Evolutionary conservation across 2,113 vertebrate species (phyloP).

Genomic region (Pygoscelis antarcticus): DNA sequence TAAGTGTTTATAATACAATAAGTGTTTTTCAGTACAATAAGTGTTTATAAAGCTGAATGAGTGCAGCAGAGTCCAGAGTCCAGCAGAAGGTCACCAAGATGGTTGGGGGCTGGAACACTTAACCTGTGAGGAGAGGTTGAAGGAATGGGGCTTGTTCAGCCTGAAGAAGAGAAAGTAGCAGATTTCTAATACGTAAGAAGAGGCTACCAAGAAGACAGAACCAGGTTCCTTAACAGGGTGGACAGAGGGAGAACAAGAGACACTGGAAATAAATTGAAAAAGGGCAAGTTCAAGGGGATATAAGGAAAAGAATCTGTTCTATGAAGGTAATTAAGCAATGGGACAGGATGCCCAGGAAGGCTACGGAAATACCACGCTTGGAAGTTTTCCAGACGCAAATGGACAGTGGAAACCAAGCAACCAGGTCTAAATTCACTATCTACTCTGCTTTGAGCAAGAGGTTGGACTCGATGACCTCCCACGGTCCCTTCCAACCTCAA

Average conservation of each 20-base stretch:
- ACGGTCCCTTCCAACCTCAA: not conserved
- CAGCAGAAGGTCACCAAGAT: not conserved
- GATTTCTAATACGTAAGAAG: not conserved
- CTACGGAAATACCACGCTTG: not conserved
- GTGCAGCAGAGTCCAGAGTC: not conserved
- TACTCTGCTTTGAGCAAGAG: not conserved
- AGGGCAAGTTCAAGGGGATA: not conserved
- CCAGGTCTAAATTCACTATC: not conserved
- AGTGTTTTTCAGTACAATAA: not conserved
- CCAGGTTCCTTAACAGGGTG: not conserved
- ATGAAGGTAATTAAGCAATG: not conserved
- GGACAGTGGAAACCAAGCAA: not conserved
- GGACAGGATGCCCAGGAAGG: not conserved
- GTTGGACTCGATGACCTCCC: not conserved
- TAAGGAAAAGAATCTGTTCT: not conserved
- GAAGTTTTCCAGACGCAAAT: not conserved
- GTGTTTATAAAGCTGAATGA: not conserved
- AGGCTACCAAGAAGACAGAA: not conserved
- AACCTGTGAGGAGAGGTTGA: not conserved
- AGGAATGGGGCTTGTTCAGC: not conserved
- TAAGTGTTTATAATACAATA: not conserved
- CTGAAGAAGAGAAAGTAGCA: not conserved
- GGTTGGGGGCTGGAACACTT: not conserved
- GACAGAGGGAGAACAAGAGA: not conserved
- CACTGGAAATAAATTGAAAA: not conserved